Evolutionary conservation across 2,888 invertebrate genomes (phyloP).

Genomic region (Drosophila suboccidentalis): DNA sequence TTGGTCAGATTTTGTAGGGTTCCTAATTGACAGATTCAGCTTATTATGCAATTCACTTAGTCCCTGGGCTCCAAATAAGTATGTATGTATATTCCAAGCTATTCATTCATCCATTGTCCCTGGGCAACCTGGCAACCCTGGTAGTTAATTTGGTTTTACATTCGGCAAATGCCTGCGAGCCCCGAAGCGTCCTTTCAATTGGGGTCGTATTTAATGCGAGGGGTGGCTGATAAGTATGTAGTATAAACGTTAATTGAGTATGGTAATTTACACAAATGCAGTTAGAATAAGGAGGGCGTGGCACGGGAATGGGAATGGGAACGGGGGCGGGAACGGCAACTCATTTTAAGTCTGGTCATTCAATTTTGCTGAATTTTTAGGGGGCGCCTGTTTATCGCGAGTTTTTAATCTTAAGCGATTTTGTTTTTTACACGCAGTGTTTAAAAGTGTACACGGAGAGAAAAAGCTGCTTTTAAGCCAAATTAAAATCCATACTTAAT

Average conservation of each 20-base stretch:
- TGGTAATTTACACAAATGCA: slow-evolving; percentile 75
- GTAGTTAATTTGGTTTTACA: slow-evolving; percentile 44
- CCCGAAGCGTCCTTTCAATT: slow-evolving; percentile 31
- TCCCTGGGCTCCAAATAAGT: background rate
- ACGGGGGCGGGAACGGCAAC: background rate
- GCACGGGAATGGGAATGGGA: too few species aligned
- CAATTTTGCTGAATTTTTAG: slow-evolving; percentile 63
- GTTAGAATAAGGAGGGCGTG: slow-evolving; percentile 21
- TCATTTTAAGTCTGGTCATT: slow-evolving; percentile 30
- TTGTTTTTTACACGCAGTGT: slow-evolving; percentile 44
- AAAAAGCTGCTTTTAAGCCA: background rate
- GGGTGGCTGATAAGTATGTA: slow-evolving; percentile 50
- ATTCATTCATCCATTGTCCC: slow-evolving; percentile 29
- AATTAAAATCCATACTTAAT: too few species aligned
- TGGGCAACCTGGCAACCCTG: slow-evolving; percentile 6
- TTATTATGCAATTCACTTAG: slow-evolving; percentile 37
- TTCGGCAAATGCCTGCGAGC: slow-evolving; percentile 3
- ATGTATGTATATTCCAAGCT: slow-evolving; percentile 7
- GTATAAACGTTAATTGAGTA: slow-evolving; percentile 76
- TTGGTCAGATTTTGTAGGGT: background rate
- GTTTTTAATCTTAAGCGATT: slow-evolving; percentile 81
- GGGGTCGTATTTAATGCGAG: slow-evolving; percentile 58
- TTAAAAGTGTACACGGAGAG: background rate
- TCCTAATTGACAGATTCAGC: slow-evolving; percentile 13
- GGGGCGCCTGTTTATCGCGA: slow-evolving; percentile 64